A percentile compares a stretch with the other conserved stretches of the same genome.
Conservation (phyloP, 2,113 vertebrate genomes). For the Pogonocichla stellata region DNA sequence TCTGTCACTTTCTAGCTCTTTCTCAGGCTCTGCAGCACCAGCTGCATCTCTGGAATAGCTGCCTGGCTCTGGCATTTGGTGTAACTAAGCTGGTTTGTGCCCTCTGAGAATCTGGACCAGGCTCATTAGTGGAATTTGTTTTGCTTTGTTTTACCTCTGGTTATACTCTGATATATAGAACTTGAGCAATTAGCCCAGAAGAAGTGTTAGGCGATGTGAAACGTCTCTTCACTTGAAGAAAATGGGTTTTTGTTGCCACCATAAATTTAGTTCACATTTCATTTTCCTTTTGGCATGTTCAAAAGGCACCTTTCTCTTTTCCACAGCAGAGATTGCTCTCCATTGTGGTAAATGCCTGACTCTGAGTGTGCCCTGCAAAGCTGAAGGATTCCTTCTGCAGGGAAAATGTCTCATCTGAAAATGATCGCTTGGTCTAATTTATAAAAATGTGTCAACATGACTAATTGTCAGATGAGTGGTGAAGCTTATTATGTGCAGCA, state of each 20-base stretch:
- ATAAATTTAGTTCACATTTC: conserved; percentile 36
- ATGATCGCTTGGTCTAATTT: conserved; percentile 25
- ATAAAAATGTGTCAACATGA: conserved; percentile 55
- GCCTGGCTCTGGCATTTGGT: background rate
- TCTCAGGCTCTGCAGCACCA: background rate
- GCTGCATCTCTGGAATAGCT: background rate
- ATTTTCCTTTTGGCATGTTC: conserved; percentile 14
- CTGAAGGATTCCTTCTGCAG: conserved; percentile 35
- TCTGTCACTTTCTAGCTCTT: background rate
- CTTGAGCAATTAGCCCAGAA: conserved; percentile 36
- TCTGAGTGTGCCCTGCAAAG: background rate
- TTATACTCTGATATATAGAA: background rate
- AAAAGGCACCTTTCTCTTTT: conserved; percentile 9
- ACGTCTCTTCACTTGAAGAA: background rate
- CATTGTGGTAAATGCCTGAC: background rate
- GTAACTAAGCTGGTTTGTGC: background rate
- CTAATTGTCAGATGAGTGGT: conserved; percentile 58
- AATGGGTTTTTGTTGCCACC: conserved; percentile 11
- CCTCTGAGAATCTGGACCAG: background rate
- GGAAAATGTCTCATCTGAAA: conserved; percentile 37
- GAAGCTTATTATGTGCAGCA: conserved; percentile 36
- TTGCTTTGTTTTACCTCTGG: conserved; percentile 19
- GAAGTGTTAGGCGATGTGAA: background rate
- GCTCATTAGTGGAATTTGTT: conserved; percentile 31
- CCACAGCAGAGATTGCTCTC: background rate